These are phyloP conservation scores for Chaenodraco wilsoni DNA, from an alignment of 2,797 vertebrate genomes.

Conservation along the genomic window DNA sequence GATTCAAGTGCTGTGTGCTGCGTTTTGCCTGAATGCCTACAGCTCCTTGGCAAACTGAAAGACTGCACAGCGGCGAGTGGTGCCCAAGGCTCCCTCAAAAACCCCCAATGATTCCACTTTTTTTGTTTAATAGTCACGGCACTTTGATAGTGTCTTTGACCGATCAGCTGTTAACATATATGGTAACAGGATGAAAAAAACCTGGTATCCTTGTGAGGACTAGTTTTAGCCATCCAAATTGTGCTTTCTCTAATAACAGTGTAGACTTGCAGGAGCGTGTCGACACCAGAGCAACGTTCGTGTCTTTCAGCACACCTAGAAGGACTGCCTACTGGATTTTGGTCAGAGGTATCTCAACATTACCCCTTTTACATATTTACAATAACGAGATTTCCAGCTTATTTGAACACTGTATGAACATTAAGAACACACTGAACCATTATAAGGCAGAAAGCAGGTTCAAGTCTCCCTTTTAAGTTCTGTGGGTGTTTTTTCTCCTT, in stretches of 20 bases:
- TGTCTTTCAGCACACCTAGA: conserved; percentile 57
- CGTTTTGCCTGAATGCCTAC: conserved; percentile 59
- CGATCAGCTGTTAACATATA: conserved; percentile 45
- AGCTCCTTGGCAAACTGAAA: conserved; percentile 67
- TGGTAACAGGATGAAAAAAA: conserved; percentile 30
- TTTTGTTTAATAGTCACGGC: conserved; percentile 28
- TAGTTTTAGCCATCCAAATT: conserved; percentile 67
- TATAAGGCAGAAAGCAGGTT: conserved; percentile 80
- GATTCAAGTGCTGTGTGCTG: conserved; percentile 73
- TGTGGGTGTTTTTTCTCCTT: conserved; percentile 42
- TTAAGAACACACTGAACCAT: conserved; percentile 56
- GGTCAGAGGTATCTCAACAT: conserved; percentile 68
- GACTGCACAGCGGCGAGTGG: conserved; percentile 55
- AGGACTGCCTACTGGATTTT: conserved; percentile 69
- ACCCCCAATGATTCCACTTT: conserved; percentile 25
- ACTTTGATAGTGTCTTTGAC: conserved; percentile 65
- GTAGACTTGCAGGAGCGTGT: conserved; percentile 56
- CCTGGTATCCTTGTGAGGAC: conserved; percentile 60
- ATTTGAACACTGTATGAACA: conserved; percentile 48
- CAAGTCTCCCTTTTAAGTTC: conserved; percentile 79
- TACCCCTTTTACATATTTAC: conserved; percentile 68
- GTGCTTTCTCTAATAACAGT: conserved; percentile 78
- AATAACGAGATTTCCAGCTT: conserved; percentile 68
- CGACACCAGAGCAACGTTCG: conserved; percentile 58
- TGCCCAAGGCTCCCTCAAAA: conserved; percentile 29